Conservation (phyloP, 2,113 vertebrate species). For the Danio rerio region DNA sequence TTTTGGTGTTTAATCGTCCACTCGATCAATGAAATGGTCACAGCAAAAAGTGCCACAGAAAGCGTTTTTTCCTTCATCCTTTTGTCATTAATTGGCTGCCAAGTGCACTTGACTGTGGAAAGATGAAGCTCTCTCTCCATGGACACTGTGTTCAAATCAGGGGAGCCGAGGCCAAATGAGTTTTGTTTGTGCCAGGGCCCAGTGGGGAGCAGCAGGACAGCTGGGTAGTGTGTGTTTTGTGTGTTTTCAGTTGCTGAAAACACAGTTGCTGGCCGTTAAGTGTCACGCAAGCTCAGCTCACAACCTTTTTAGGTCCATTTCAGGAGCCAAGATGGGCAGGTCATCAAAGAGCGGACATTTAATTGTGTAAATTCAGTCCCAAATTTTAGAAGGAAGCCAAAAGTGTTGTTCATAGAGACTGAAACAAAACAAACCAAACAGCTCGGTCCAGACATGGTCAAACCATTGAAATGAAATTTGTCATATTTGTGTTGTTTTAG, state of each 20-base stretch:
- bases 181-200: conserved; percentile 60
- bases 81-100: conserved; percentile 70
- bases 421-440: conserved; percentile 35
- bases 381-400: conserved; percentile 27
- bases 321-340: conserved; percentile 41
- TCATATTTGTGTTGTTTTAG: conserved; percentile 13
- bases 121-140: conserved; percentile 65
- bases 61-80: conserved; percentile 62
- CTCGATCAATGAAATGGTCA: conserved; percentile 57
- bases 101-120: conserved; percentile 74
- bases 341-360: conserved; percentile 33
- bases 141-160: conserved; percentile 62
- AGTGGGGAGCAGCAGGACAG: conserved; percentile 62
- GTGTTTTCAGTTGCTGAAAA: conserved; percentile 61
- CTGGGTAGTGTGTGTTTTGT: conserved; percentile 60
- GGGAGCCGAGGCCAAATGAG: conserved; percentile 62
- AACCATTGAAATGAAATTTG: background rate
- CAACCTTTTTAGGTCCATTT: conserved; percentile 19
- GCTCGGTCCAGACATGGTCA: background rate
- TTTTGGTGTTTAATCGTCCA: conserved; percentile 10
- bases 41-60: conserved; percentile 64
- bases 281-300: conserved; percentile 62
- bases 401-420: background rate
- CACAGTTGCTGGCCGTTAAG: conserved; percentile 52
- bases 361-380: conserved; percentile 23